Evolutionary conservation across 2,888 invertebrate genomes (phyloP), one percentile per base, ranked within the genome.

Genomic region (Tachystola acroxantha): DNA sequence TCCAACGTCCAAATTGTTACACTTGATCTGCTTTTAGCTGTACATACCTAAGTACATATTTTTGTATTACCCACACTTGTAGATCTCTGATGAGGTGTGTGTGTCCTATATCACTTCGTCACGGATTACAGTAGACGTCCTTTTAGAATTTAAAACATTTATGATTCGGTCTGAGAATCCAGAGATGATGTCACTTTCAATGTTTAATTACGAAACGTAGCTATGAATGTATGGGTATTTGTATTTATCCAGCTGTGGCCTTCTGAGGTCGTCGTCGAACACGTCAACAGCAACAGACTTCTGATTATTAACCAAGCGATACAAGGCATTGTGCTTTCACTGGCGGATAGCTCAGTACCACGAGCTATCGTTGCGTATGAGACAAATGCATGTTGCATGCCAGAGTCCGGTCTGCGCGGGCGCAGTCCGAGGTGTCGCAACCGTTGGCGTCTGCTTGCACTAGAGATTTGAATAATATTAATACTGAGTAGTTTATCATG

Each of bases 201-300:
- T 65, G 60, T 64, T 66, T 63, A 36, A 32, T 16, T 68, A 72
- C 67, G 67, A 67, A 61, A 62, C 52, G 50, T 58, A 53, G 43
- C 40, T 54, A n/a, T n/a, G n/a, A 37, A 36, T 12, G 16, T 36
- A 26, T n/a, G 40, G 40, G 39, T 33, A 14, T 11, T 3, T 46
- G 41, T 69, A 63, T 84, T 84, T 79, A 63, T 43, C 45, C 84
- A 85, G 78, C 77, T 84, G 84, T 63, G 75, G 75, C 79, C 79
- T 81, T 77, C 71, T 58, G 71, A 74, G 80, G 81, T 78, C 77
- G 68, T 9, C 1, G 10, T 22, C 16, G 33, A 36, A 32, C 13
- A 32, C 28, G 25, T 28, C 36, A 20, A 32, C 24, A 28, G 11
- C 36, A 20, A 32, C 24, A 28, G 11, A 32, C 31, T 40, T 39